These are phyloP conservation scores for Callocephalon fimbriatum DNA, from an alignment of 2,113 vertebrate genomes.

Conservation along the genomic window DNA sequence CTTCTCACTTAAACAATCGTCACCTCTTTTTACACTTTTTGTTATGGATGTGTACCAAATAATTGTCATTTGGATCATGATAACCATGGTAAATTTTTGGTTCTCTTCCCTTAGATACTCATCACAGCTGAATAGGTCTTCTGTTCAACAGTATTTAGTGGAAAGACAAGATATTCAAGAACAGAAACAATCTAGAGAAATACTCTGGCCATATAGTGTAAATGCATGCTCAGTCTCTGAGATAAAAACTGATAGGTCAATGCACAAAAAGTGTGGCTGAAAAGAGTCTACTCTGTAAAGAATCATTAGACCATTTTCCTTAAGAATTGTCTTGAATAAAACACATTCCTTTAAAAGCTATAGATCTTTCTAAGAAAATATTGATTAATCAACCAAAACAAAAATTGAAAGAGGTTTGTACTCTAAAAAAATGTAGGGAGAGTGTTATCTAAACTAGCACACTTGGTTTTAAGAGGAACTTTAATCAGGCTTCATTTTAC, in stretches of 20 bases:
- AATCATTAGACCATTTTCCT: background rate
- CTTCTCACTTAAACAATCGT: background rate
- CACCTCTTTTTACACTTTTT: background rate
- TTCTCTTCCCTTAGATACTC: background rate
- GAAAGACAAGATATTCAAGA: background rate
- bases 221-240: background rate
- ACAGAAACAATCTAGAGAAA: background rate
- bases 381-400: background rate
- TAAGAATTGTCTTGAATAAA: background rate
- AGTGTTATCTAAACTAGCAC: background rate
- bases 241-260: background rate
- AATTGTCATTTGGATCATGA: background rate
- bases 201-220: background rate
- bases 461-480: background rate
- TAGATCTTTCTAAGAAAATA: background rate
- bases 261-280: background rate
- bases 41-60: background rate
- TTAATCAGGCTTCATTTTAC: background rate
- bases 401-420: background rate
- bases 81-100: background rate
- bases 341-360: background rate
- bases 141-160: background rate
- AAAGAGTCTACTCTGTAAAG: background rate
- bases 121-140: background rate
- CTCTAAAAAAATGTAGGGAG: background rate